phyloP scores from a whole-genome alignment of 2,888 invertebrate species.

The Drosophila prostipennis region DNA sequence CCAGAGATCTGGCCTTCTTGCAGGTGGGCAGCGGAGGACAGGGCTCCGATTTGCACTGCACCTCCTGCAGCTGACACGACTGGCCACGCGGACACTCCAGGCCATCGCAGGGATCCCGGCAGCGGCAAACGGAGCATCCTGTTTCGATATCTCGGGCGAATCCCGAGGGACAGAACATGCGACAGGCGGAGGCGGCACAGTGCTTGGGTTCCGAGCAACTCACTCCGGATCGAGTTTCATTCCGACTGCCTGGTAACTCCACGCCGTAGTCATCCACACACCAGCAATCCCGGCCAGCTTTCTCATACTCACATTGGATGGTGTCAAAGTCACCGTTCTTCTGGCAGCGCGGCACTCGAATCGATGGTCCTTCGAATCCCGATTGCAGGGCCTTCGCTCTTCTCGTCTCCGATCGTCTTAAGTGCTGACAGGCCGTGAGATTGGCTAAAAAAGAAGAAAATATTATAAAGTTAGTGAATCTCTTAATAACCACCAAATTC shows the following conservation, averaged over 20 bases:
- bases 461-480: no score
- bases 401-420: slow-evolving; percentile 87
- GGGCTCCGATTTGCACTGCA: slow-evolving; percentile 90
- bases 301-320: slow-evolving; percentile 90
- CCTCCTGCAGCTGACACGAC: slow-evolving; percentile 91
- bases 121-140: slow-evolving; percentile 92
- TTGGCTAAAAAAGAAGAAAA: slow-evolving; percentile 63
- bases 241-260: slow-evolving; percentile 91
- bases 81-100: slow-evolving; percentile 91
- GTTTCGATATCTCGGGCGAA: slow-evolving; percentile 88
- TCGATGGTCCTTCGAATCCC: slow-evolving; percentile 51
- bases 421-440: slow-evolving; percentile 88
- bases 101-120: slow-evolving; percentile 91
- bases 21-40: slow-evolving; percentile 94
- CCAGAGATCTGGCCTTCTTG: slow-evolving; percentile 90
- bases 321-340: slow-evolving; percentile 90
- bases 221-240: slow-evolving; percentile 70
- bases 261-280: slow-evolving; percentile 92
- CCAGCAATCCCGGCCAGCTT: slow-evolving; percentile 90
- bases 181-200: slow-evolving; percentile 92
- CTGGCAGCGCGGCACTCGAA: slow-evolving; percentile 90
- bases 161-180: slow-evolving; percentile 94
- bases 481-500: no score
- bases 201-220: slow-evolving; percentile 85
- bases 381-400: slow-evolving; percentile 86